Conservation (phyloP, 1,140 invertebrate species). For the Panagrolaimus sp. region DNA sequence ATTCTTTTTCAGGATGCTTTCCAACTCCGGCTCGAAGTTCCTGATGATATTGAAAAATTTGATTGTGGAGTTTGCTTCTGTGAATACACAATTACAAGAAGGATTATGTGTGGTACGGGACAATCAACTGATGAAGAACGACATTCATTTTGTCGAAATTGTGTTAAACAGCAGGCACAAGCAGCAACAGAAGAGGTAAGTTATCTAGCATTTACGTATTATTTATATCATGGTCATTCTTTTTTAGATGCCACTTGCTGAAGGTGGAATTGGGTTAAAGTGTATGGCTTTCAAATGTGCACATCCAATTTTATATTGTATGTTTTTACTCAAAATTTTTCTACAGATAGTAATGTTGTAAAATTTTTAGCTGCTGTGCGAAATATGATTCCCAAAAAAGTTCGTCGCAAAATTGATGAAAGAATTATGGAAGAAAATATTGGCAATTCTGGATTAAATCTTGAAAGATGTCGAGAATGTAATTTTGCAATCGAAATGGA, state of each 20-base stretch:
- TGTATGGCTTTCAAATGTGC: slow-evolving; percentile 31
- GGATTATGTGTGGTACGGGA: too few species aligned
- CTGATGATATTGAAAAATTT: too few species aligned
- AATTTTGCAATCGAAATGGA: neutral
- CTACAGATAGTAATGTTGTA: too few species aligned
- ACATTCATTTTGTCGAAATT: slow-evolving; percentile 28
- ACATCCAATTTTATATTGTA: slow-evolving; percentile 40
- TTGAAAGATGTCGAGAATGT: neutral
- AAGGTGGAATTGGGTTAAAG: slow-evolving; percentile 33
- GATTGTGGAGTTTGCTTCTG: too few species aligned
- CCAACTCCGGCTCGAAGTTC: too few species aligned
- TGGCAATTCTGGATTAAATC: neutral
- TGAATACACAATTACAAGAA: too few species aligned
- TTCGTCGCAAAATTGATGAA: neutral
- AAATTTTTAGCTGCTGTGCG: slow-evolving; percentile 3
- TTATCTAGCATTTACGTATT: too few species aligned
- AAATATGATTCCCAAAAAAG: neutral
- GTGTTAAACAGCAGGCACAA: slow-evolving; percentile 26
- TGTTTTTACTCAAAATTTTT: slow-evolving; percentile 1
- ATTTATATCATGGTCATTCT: too few species aligned
- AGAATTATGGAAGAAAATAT: slow-evolving; percentile 5
- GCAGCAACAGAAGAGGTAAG: slow-evolving; percentile 30
- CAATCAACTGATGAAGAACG: neutral
- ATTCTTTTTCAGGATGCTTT: too few species aligned
- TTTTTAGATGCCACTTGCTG: slow-evolving; percentile 27